These are phyloP conservation scores for Suncus etruscus DNA, from an alignment of 2,113 vertebrate species.

Conservation along the genomic window DNA sequence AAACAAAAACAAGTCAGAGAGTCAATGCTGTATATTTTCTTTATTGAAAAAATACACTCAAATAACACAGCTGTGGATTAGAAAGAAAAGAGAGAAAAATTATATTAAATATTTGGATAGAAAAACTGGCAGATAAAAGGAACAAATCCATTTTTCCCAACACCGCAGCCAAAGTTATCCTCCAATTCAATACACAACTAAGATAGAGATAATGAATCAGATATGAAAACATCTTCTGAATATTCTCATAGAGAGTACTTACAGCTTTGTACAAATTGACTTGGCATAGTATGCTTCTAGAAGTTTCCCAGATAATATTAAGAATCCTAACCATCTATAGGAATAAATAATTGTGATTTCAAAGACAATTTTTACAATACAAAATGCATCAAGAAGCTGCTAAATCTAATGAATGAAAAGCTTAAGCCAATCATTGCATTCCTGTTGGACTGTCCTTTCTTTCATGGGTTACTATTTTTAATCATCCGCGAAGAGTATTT, in stretches of 20 bases:
- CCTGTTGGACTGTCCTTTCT: neutral
- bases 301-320: slow-evolving; percentile 59
- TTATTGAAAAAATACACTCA: slow-evolving; percentile 78
- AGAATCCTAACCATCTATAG: slow-evolving; percentile 65
- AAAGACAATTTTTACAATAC: slow-evolving; percentile 52
- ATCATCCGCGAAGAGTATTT: slow-evolving; percentile 13
- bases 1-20: slow-evolving; percentile 70
- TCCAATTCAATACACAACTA: slow-evolving; percentile 46
- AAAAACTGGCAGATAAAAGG: slow-evolving; percentile 68
- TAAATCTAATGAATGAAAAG: slow-evolving; percentile 22
- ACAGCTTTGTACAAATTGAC: slow-evolving; percentile 47
- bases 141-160: slow-evolving; percentile 40
- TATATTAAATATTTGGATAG: slow-evolving; percentile 67
- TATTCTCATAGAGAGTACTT: slow-evolving; percentile 69
- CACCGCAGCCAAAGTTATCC: slow-evolving; percentile 25
- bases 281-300: slow-evolving; percentile 66
- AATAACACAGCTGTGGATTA: slow-evolving; percentile 78
- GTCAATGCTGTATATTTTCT: slow-evolving; percentile 72
- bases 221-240: slow-evolving; percentile 61
- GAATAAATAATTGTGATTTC: slow-evolving; percentile 43
- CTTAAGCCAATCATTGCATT: neutral
- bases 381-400: slow-evolving; percentile 37
- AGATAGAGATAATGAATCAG: slow-evolving; percentile 31
- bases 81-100: slow-evolving; percentile 65
- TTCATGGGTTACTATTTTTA: neutral